A percentile compares a stretch with the other conserved stretches of the same genome.
phyloP scores from a whole-genome alignment of 1,140 invertebrate species.

The Diabrotica undecimpunctata region DNA sequence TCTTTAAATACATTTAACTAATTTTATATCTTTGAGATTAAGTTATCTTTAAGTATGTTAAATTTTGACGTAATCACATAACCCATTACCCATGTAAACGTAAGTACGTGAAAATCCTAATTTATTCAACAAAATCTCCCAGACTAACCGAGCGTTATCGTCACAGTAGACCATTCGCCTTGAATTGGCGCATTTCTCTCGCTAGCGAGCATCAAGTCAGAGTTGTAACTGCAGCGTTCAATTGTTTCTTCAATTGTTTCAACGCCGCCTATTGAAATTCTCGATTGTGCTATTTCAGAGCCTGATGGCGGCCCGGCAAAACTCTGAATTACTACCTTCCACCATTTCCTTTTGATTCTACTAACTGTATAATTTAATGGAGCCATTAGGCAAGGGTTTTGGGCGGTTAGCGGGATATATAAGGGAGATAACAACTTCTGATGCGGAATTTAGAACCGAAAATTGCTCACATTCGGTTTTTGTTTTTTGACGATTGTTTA shows the following conservation, averaged over 20 bases:
- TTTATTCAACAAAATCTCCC: not conserved
- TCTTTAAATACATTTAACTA: too few species aligned
- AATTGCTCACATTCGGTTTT: conserved; percentile 11
- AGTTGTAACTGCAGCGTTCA: conserved; percentile 27
- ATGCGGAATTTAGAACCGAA: conserved; percentile 19
- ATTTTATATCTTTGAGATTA: too few species aligned
- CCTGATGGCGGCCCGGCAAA: conserved; percentile 23
- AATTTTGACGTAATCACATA: too few species aligned
- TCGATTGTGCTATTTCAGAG: conserved; percentile 28
- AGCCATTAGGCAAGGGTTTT: conserved; percentile 16
- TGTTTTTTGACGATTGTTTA: conserved; percentile 10
- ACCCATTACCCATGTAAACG: too few species aligned
- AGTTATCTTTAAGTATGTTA: too few species aligned
- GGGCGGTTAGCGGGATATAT: conserved; percentile 2
- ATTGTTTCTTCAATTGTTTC: conserved; percentile 29
- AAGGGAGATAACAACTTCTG: conserved; percentile 13
- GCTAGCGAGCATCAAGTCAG: conserved; percentile 8
- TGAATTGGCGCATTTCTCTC: conserved; percentile 9
- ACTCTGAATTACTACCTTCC: conserved; percentile 30
- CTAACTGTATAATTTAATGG: conserved; percentile 29
- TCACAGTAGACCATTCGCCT: conserved; percentile 1
- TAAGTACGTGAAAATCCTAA: not conserved
- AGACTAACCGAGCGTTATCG: not conserved
- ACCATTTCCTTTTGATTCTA: conserved; percentile 21
- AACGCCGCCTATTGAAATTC: conserved; percentile 28